Base-by-base conservation (phyloP, 1,140 invertebrate genomes). In the Meloidogyne chitwoodi region DNA sequence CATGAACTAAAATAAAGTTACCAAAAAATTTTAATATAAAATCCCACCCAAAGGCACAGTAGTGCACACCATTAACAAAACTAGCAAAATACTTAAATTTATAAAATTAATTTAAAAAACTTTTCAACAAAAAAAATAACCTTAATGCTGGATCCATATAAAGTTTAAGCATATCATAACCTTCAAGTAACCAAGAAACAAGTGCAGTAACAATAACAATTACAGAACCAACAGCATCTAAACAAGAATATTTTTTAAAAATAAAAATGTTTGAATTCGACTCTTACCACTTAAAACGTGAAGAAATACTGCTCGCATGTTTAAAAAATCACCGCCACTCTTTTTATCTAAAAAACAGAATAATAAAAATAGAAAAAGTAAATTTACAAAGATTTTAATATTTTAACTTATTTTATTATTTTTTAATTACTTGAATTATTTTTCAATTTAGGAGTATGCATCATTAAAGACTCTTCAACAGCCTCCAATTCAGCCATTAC, bases 261-360 rank as follows among this genome's bases (percentile, higher is more conserved):
- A n/a, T 8, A n/a, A n/a, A 16, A 19, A 48, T 19, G 12, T 19
- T 48, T n/a, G n/a, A 14, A 56, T 16, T 4, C 19, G n/a, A n/a
- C 19, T 48, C n/a, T 19, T 63, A 74, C 82, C 96, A 29, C 95
- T 96, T 6, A 99, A 87, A 6, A 99, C 93, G 88, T 99, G 97
- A 63, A 99, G 90, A 87, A 98, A 99, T 0, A 98, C 96, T 22
- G 94, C 95, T 67, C 93, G 90, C 93, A 98, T 98, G 86, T 99
- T 99, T 92, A 99, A 92, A 84, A 96, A 92, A 26, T 68, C 81
- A n/a, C 29, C 69, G 66, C 62, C n/a, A 2, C 65, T 27, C 6
- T 74, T 41, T 24, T 73, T 67, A 1, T 26, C 70, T 56, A 56
- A 56, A 48, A n/a, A 12, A 44, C 0, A 19, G 16, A 48, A 48